Evolutionary conservation across 2,888 invertebrate species (phyloP).

Genomic region (Cecidostiba fungosa): DNA sequence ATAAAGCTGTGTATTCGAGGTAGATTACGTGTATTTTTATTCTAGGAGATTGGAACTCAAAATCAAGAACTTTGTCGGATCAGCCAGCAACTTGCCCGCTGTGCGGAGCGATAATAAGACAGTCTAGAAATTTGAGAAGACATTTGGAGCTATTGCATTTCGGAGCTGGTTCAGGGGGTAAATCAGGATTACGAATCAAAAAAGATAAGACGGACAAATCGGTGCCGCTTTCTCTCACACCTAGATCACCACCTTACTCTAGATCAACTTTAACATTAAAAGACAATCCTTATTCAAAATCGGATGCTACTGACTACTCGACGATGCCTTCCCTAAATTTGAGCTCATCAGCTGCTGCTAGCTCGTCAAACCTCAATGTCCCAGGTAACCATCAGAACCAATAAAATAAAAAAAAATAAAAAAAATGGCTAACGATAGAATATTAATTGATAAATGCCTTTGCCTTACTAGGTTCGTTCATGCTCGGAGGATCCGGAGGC

Average conservation of each 20-base stretch:
- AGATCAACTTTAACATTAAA: conserved; percentile 50
- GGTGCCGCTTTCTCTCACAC: not conserved
- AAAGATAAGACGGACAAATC: conserved; percentile 56
- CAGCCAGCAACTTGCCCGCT: conserved; percentile 83
- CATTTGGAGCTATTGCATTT: conserved; percentile 81
- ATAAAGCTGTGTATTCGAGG: conserved; percentile 26
- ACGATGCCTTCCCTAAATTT: conserved; percentile 70
- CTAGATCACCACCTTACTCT: conserved; percentile 52
- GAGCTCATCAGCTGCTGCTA: conserved; percentile 69
- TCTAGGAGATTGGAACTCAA: conserved; percentile 78
- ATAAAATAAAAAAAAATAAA: not conserved
- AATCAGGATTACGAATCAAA: conserved; percentile 64
- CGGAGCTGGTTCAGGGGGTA: conserved; percentile 71
- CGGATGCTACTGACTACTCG: conserved; percentile 66
- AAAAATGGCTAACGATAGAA: not conserved
- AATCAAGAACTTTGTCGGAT: conserved; percentile 82
- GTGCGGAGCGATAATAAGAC: conserved; percentile 83
- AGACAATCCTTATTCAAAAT: conserved; percentile 51
- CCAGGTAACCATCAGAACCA: conserved; percentile 67
- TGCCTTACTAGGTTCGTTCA: conserved; percentile 68
- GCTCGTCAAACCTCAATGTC: conserved; percentile 69
- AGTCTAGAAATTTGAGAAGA: conserved; percentile 83
- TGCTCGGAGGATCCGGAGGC: conserved; percentile 68
- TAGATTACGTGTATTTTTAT: conserved; percentile 64
- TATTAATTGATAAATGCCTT: not conserved